Evolutionary conservation across 1,140 invertebrate species (phyloP), one percentile per base, ranked within the genome.

Genomic region (Cheumatopsyche charites): DNA sequence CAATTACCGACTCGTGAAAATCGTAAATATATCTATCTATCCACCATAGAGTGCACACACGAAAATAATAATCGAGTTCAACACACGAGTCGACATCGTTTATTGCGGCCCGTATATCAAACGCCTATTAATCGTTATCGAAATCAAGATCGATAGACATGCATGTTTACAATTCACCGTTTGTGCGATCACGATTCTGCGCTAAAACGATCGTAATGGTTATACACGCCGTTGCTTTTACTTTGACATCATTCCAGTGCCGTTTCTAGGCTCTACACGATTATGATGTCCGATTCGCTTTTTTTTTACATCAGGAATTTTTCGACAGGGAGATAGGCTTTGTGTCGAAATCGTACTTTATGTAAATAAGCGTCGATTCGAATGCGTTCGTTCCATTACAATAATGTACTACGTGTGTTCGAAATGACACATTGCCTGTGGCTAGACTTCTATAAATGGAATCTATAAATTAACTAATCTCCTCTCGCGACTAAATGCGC

Each of bases 381-480:
- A 36, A 36, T 36, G 29, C 29, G 9, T 36, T 36, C 29, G 29
- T 4, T 36, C 9, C 9, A 9, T 36, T 36, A 9, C 29, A 36
- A 36, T 36, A 36, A 36, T 36, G 29, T 36, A n/a, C n/a, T n/a
- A n/a, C n/a, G 29, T 36, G 29, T 36, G 29, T 36, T 36, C 3
- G 17, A 58, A 58, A 58, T 58, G 55, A 58, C 55, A 58, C 12
- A 58, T 58, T 58, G 55, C 55, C 55, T n/a, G 21, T 2, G 25
- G 55, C 55, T 23, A 58, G 13, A 25, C 55, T 1, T 58, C 55
- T 26, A 58, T 58, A 58, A 58, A 26, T 26, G 55, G 55, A 58
- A 19, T 58, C 23, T 19, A 58, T 58, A 58, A 58, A 58, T 58
- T 58, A 21, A n/a, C 23, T 58, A 58, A 58, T 58, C 55, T 58